These are phyloP conservation scores for Temnothorax curvispinosus DNA, from an alignment of 1,140 invertebrate genomes.

Conservation along the genomic window DNA sequence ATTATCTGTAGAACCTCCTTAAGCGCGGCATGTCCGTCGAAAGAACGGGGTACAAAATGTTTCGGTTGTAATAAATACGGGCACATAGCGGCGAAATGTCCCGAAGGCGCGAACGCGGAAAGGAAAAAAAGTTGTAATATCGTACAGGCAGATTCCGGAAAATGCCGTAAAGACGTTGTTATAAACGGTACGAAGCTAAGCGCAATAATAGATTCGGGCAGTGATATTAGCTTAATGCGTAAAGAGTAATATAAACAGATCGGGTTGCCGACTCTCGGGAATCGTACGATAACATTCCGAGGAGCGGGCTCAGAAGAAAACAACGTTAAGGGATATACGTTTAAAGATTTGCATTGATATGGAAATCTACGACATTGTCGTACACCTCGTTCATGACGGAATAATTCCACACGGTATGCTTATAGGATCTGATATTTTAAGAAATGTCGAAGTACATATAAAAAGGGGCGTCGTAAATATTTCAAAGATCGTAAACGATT, in stretches of 20 bases:
- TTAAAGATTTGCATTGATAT: neutral
- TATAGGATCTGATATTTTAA: constrained; percentile 2
- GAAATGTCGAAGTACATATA: neutral
- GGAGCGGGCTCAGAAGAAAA: neutral
- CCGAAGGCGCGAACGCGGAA: neutral
- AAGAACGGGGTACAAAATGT: constrained; percentile 30
- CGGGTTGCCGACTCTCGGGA: neutral
- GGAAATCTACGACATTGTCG: neutral
- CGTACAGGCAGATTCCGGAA: neutral
- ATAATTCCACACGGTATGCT: neutral
- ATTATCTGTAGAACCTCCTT: no score
- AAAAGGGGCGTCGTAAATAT: neutral
- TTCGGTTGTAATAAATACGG: constrained; percentile 41
- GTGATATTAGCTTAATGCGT: neutral
- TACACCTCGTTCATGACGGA: neutral
- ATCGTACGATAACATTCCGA: neutral
- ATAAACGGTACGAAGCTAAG: neutral
- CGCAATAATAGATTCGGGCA: neutral
- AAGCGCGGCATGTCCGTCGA: constrained; percentile 43
- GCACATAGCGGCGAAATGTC: constrained; percentile 29
- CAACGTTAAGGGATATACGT: neutral
- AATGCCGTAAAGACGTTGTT: neutral
- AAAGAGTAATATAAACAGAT: constrained; percentile 4
- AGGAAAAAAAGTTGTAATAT: neutral
- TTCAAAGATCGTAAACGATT: neutral